A percentile compares a stretch with the other conserved stretches of the same genome.
phyloP scores from a whole-genome alignment of 2,888 invertebrate genomes.

The Lypha dubia region DNA sequence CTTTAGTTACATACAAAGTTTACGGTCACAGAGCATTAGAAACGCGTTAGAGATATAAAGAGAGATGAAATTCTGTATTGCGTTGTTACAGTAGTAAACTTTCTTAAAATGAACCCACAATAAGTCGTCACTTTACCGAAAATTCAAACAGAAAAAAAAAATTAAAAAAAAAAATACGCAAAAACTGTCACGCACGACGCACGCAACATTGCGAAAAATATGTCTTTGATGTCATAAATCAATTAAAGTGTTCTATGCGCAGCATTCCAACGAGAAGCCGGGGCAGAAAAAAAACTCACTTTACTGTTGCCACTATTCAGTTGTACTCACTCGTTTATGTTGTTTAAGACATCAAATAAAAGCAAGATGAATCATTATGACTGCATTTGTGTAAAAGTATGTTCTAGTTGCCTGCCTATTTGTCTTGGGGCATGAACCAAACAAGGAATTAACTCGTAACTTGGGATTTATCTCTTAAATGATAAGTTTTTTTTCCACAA shows the following conservation, averaged over 20 bases:
- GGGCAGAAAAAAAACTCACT: constrained; percentile 15
- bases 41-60: constrained; percentile 11
- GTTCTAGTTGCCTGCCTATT: constrained; percentile 22
- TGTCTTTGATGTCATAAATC: constrained; percentile 83
- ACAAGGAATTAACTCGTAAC: constrained; percentile 53
- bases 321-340: neutral
- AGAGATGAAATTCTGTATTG: constrained; percentile 28
- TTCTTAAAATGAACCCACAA: constrained; percentile 61
- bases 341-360: constrained; percentile 49
- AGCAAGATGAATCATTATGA: constrained; percentile 55
- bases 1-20: too few species aligned
- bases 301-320: constrained; percentile 29
- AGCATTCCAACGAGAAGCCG: constrained; percentile 47
- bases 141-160: constrained; percentile 1
- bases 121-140: constrained; percentile 54
- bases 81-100: constrained; percentile 48
- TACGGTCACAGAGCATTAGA: constrained; percentile 44
- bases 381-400: too few species aligned
- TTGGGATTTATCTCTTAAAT: constrained; percentile 57
- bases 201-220: constrained; percentile 83
- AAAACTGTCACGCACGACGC: constrained; percentile 81
- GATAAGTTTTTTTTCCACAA: constrained; percentile 37
- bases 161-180: constrained; percentile 62
- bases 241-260: constrained; percentile 77
- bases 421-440: constrained; percentile 58